Evolutionary conservation across 2,113 vertebrate genomes (phyloP).

Genomic region (Abramis brama): DNA sequence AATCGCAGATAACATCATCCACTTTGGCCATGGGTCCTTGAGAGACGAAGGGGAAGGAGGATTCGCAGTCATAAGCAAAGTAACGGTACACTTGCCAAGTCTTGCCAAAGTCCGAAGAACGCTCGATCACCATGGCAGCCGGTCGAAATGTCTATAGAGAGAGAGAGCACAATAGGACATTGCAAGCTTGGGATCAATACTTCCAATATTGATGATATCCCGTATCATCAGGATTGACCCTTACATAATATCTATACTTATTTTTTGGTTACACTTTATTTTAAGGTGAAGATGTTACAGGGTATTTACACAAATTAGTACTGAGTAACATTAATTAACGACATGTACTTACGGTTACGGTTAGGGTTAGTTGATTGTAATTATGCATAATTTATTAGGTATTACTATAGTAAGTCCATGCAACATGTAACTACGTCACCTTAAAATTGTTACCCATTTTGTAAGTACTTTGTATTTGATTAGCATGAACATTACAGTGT

Average conservation of each 20-base stretch:
- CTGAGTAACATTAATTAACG: background rate
- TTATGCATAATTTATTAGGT: background rate
- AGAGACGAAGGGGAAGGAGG: conserved; percentile 84
- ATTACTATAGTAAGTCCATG: background rate
- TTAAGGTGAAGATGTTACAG: background rate
- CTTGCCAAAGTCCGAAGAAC: conserved; percentile 92
- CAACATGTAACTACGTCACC: background rate
- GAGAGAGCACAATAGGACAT: background rate
- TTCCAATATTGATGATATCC: background rate
- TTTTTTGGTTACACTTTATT: background rate
- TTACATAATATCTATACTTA: background rate
- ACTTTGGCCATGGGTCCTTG: conserved; percentile 93
- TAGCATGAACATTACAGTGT: background rate
- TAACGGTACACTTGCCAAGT: conserved; percentile 94
- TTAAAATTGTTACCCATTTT: background rate
- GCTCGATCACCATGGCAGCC: conserved; percentile 94
- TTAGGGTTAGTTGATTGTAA: background rate
- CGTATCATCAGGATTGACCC: background rate
- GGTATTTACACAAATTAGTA: background rate
- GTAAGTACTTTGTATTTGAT: too few relatives aligned
- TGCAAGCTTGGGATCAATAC: too few relatives aligned
- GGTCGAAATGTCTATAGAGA: conserved; percentile 89
- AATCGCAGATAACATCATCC: conserved; percentile 95
- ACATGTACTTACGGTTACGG: background rate
- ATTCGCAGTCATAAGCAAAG: conserved; percentile 95